phyloP scores from a whole-genome alignment of 2,888 invertebrate species.

The Pedicia rivosa region DNA sequence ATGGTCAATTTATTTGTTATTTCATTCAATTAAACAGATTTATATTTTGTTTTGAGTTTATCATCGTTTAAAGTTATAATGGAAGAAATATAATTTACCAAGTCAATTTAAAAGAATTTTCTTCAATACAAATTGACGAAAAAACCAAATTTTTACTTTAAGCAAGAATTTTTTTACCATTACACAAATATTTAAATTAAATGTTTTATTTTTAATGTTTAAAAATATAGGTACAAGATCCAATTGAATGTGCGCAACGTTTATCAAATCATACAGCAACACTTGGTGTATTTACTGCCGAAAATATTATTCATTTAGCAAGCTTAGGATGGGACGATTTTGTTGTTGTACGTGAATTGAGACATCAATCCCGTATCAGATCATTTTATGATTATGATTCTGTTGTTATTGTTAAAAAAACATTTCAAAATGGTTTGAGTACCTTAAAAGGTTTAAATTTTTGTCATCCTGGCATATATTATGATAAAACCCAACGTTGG shows the following conservation, averaged over 20 bases:
- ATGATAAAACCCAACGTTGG: conserved; percentile 27
- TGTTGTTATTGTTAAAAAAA: conserved; percentile 38
- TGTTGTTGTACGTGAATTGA: conserved; percentile 34
- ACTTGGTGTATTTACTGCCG: conserved; percentile 42
- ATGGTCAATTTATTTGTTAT: no score
- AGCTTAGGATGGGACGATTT: conserved; percentile 30
- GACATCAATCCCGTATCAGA: conserved; percentile 22
- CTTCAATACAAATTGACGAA: no score
- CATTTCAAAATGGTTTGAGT: conserved; percentile 32
- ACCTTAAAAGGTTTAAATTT: conserved; percentile 36
- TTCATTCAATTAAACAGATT: no score
- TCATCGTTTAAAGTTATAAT: no score
- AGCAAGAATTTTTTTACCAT: no score
- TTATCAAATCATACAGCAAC: conserved; percentile 36
- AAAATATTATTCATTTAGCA: conserved; percentile 39
- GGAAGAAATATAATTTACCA: no score
- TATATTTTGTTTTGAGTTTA: no score
- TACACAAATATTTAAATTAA: no score
- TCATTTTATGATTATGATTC: conserved; percentile 36
- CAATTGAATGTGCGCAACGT: conserved; percentile 43
- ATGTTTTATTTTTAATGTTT: no score
- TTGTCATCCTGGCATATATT: conserved; percentile 49
- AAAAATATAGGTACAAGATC: no score
- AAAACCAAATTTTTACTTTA: no score
- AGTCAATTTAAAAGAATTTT: no score